Evolutionary conservation across 1,140 invertebrate genomes (phyloP).

Genomic region (Philotrypesis tridentata): DNA sequence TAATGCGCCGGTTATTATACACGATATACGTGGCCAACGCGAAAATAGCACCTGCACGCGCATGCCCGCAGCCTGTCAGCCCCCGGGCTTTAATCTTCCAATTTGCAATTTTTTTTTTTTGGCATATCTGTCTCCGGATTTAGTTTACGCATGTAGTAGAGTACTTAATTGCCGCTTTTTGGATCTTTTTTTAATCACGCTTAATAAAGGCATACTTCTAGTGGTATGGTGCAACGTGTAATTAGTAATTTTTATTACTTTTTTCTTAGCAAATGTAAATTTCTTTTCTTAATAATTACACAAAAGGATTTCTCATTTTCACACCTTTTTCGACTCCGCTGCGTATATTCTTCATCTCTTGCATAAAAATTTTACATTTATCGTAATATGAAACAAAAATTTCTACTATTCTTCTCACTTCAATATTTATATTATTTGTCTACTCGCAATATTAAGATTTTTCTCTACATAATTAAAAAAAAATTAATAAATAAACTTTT

Average conservation of each 20-base stretch:
- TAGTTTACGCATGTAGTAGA: neutral
- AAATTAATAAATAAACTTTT: neutral
- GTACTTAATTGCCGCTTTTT: neutral
- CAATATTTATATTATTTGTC: neutral
- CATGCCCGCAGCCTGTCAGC: no score
- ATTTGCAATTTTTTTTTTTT: conserved; percentile 13
- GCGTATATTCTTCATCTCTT: neutral
- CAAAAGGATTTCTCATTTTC: neutral
- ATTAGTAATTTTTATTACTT: neutral
- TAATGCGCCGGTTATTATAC: conserved; percentile 33
- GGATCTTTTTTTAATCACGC: no score
- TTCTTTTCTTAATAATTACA: neutral
- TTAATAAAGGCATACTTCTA: neutral
- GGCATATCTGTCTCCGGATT: neutral
- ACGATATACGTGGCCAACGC: neutral
- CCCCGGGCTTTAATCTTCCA: conserved; percentile 3
- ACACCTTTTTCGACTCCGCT: neutral
- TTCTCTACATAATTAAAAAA: neutral
- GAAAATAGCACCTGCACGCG: conserved; percentile 14
- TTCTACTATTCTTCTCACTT: neutral
- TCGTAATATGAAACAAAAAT: neutral
- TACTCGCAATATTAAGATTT: neutral
- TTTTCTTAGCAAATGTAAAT: neutral
- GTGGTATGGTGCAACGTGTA: neutral
- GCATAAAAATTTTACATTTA: neutral